Conservation (phyloP, 2,888 invertebrate genomes). For the Parascotia fuliginaria region DNA sequence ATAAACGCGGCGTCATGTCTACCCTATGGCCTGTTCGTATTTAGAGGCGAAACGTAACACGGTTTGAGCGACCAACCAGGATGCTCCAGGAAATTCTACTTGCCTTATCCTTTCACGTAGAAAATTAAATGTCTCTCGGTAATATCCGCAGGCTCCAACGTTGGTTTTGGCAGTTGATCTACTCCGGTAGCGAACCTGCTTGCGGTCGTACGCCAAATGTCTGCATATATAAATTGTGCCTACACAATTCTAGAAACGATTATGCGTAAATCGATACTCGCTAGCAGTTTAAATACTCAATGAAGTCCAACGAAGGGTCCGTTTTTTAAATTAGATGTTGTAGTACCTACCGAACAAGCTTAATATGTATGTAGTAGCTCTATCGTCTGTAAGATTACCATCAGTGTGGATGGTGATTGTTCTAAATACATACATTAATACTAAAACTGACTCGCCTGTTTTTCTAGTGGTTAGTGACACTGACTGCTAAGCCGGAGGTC, state of each 20-base stretch:
- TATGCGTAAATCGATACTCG: slow-evolving; percentile 17
- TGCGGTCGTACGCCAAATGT: slow-evolving; percentile 41
- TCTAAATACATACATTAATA: background rate
- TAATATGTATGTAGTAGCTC: background rate
- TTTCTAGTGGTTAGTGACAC: no score
- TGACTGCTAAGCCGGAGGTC: no score
- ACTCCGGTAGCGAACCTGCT: slow-evolving; percentile 49
- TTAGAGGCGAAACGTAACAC: slow-evolving; percentile 67
- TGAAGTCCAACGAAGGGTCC: background rate
- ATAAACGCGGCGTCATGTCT: slow-evolving; percentile 46
- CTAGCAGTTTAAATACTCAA: slow-evolving; percentile 16
- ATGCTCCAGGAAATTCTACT: slow-evolving; percentile 73
- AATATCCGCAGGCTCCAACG: slow-evolving; percentile 73
- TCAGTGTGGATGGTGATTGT: background rate
- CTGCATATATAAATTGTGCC: slow-evolving; percentile 45
- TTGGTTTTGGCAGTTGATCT: slow-evolving; percentile 82
- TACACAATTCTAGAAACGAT: slow-evolving; percentile 24
- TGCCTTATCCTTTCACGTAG: slow-evolving; percentile 84
- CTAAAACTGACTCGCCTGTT: no score
- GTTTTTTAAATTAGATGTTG: background rate
- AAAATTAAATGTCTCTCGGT: slow-evolving; percentile 84
- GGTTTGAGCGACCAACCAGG: slow-evolving; percentile 68
- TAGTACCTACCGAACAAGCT: background rate
- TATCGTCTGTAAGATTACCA: background rate
- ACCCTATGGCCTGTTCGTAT: slow-evolving; percentile 50